Evolutionary conservation across 2,113 vertebrate species (phyloP), one percentile per base, ranked within the genome.

Genomic region (Sebastes schlegelii): DNA sequence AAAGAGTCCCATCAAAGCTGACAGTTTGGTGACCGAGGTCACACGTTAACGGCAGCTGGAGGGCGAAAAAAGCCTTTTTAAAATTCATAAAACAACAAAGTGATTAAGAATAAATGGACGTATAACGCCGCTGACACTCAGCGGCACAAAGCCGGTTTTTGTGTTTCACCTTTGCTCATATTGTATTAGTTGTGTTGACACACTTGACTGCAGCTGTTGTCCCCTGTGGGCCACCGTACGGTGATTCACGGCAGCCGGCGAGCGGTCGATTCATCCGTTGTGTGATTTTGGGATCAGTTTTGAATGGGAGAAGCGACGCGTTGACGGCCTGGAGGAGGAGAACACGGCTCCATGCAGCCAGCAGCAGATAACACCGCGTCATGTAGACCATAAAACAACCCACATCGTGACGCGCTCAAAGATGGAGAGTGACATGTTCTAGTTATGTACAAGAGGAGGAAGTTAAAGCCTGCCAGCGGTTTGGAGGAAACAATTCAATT

Each of bases 101-200:
- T 67, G 2, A 63, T 86, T 69, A 69, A 67, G 83, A 74, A 71
- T 45, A 49, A 49, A 87, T 16, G 49, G n/a, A 14, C 48, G 16
- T n/a, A 43, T 72, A 67, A 68, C 13, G 6, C 19, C 40, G 9
- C 7, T 1, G 1, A 51, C 49, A 40, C 42, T 49, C 46, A 4
- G 1, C 1, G 1, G 2, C 21, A 55, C 63, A 42, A 46, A 49
- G 21, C 2, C 54, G 62, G 9, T 61, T 76, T 34, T 76, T 58
- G 46, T 19, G 69, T 63, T 55, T 23, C n/a, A 19, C 12, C 43
- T 21, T 5, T 58, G 43, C 49, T 64, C 58, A 17, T 51, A 21
- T n/a, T 58, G 70, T 51, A 61, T 64, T 52, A 16, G 77, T 19
- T 8, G 8, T 21, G 58, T 52, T 42, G 48, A 49, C 12, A 57